These are phyloP conservation scores for Tenthredo amoena DNA, from an alignment of 2,888 invertebrate species.

Conservation along the genomic window DNA sequence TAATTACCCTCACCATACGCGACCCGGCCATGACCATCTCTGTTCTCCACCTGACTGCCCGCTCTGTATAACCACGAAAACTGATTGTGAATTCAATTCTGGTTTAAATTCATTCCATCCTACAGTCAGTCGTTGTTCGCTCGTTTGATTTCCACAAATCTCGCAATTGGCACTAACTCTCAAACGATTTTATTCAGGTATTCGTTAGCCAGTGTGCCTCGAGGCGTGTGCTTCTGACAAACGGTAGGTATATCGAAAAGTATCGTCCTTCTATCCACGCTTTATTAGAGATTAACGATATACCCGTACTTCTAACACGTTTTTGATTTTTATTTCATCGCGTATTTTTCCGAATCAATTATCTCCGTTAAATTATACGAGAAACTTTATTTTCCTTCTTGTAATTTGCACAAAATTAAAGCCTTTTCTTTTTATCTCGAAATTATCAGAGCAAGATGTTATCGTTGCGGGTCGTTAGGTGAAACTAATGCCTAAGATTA, in stretches of 20 bases:
- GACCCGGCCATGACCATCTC: neutral
- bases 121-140: neutral
- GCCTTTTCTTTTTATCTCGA: neutral
- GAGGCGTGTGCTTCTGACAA: neutral
- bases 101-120: neutral
- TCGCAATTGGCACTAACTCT: neutral
- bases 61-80: neutral
- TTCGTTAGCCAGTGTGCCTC: neutral
- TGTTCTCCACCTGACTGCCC: neutral
- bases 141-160: slow-evolving; percentile 9
- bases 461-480: neutral
- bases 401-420: neutral
- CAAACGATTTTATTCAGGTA: slow-evolving; percentile 4
- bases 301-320: neutral
- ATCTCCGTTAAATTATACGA: neutral
- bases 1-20: neutral
- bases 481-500: neutral
- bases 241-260: neutral
- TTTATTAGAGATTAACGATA: neutral
- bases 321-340: neutral
- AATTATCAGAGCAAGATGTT: neutral
- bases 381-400: neutral
- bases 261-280: neutral
- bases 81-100: slow-evolving; percentile 12
- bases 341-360: neutral